Base-by-base conservation (phyloP, 2,113 vertebrate genomes). In the Formicarius rufipectus region DNA sequence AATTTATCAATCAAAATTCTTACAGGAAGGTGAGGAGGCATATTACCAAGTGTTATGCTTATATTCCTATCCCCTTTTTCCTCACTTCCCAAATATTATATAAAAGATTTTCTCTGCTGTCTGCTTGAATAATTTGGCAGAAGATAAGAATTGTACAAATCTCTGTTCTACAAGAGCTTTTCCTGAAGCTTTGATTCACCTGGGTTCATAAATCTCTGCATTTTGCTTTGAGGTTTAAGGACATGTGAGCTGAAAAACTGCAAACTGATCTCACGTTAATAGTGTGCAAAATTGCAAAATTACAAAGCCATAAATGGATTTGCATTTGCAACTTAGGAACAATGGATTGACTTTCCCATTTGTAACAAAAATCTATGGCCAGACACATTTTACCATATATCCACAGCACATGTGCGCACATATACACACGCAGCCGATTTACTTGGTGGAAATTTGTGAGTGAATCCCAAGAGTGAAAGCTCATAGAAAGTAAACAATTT, bases 151-250 rank as follows among this genome's bases (percentile, higher is more conserved):
- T 44, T 92, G 80, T 92, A 66, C 90, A 96, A 97, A 93, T 93
- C 76, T 87, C 80, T 58, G 18, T 79, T 96, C 73, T 79, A 49
- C 79, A 73, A 95, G 86, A 94, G 86, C 66, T 87, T 95, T 96
- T 94, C 67, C 69, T 79, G 69, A 83, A 95, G 95, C 77, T 96
- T 96, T 96, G 76, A 89, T 97, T 95, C 92, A 94, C 68, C 88
- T 89, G 88, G 62, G 37, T 94, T 93, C 93, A 92, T 96, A 96
- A 97, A 95, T 93, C 86, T 92, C 86, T 55, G 27, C 62, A 58
- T 60, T 94, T 90, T 93, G 58, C 93, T 93, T 84, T 59, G 30
- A 95, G 83, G n/a, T 95, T 93, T 96, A 95, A 89, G 88, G 80
- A 72, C 77, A 78, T 16, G 39, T 50, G 66, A 94, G 80, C 80